Conservation (phyloP, 2,797 vertebrate species). For the Clarias pachynema region DNA sequence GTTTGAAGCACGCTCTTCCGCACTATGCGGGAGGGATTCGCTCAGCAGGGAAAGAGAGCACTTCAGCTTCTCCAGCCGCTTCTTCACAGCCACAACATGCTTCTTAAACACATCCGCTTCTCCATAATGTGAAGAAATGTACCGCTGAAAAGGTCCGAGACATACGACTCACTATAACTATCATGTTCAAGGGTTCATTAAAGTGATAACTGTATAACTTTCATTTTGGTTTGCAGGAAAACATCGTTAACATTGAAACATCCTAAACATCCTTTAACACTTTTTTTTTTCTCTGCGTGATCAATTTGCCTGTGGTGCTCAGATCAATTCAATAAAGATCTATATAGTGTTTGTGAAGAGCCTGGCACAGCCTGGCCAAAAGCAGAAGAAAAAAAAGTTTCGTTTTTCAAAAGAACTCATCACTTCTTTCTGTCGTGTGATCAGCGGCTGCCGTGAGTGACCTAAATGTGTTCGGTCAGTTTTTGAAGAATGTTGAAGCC, state of each 20-base stretch:
- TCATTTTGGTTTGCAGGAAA: neutral
- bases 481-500: too few relatives aligned
- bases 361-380: neutral
- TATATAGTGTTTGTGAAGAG: neutral
- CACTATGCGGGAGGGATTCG: conserved; percentile 64
- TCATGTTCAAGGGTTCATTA: too few relatives aligned
- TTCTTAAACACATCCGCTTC: conserved; percentile 67
- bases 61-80: conserved; percentile 62
- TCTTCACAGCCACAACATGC: conserved; percentile 67
- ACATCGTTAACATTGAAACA: neutral
- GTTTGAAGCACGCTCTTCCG: conserved; percentile 72
- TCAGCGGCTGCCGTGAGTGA: too few relatives aligned
- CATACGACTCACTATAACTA: neutral
- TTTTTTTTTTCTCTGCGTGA: neutral
- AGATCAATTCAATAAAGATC: conserved; percentile 6
- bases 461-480: too few relatives aligned
- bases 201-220: neutral
- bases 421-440: too few relatives aligned
- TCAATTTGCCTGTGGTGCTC: neutral
- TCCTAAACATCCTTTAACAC: neutral
- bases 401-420: neutral
- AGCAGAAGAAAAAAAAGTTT: neutral
- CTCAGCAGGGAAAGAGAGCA: conserved; percentile 53
- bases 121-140: conserved; percentile 57
- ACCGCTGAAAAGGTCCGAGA: too few relatives aligned